phyloP scores from a whole-genome alignment of 2,888 invertebrate genomes.

The Cheilosia pagana region DNA sequence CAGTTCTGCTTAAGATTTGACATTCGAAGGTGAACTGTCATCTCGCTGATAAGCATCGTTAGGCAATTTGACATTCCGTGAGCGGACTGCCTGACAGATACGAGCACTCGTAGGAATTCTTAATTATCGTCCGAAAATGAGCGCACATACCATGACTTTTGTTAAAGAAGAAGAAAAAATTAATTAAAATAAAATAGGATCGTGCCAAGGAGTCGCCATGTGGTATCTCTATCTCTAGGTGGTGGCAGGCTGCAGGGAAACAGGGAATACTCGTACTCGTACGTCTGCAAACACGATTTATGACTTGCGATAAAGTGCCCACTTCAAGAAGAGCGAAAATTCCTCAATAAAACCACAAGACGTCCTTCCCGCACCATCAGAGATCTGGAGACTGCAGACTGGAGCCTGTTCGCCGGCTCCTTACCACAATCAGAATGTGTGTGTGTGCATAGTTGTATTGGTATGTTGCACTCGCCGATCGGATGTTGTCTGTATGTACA shows the following conservation, averaged over 20 bases:
- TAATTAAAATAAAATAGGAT: conserved; percentile 68
- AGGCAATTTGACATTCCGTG: conserved; percentile 32
- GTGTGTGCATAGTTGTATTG: background rate
- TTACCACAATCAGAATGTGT: conserved; percentile 62
- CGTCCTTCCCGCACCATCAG: conserved; percentile 46
- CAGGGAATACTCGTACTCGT: conserved; percentile 3
- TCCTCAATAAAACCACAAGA: conserved; percentile 69
- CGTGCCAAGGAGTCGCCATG: conserved; percentile 43
- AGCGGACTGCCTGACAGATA: conserved; percentile 26
- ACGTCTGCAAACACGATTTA: conserved; percentile 64
- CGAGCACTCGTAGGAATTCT: background rate
- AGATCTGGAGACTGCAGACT: too few species aligned
- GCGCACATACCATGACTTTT: conserved; percentile 5
- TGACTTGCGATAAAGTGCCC: conserved; percentile 66
- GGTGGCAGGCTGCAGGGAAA: conserved; percentile 8
- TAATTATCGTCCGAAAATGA: conserved; percentile 14
- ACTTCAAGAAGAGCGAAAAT: conserved; percentile 52
- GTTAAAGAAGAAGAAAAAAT: conserved; percentile 25
- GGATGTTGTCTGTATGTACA: conserved; percentile 37
- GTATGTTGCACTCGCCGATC: conserved; percentile 21
- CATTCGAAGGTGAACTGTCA: conserved; percentile 20
- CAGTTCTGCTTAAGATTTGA: conserved; percentile 15
- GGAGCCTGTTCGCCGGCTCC: conserved; percentile 24
- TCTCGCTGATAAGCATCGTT: conserved; percentile 32
- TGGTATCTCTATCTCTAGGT: conserved; percentile 28